These are phyloP conservation scores for Platerodrilus igneus DNA, from an alignment of 2,888 invertebrate species.

Conservation along the genomic window DNA sequence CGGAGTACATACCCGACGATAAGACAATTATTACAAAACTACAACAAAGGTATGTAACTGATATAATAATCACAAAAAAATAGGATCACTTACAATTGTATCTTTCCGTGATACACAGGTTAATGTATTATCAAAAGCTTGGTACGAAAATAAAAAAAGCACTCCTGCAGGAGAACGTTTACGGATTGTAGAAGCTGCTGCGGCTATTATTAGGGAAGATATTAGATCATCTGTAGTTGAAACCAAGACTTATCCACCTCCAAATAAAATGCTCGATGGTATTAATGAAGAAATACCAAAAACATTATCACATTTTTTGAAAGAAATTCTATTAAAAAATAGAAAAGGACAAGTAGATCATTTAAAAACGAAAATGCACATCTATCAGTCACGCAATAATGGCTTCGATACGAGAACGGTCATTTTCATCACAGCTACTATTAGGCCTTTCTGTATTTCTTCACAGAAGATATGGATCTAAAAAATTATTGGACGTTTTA, in stretches of 20 bases:
- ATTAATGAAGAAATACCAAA: slow-evolving; percentile 7
- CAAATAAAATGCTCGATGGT: slow-evolving; percentile 26
- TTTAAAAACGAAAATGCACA: slow-evolving; percentile 9
- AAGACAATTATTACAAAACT: slow-evolving; percentile 34
- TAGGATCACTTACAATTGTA: slow-evolving; percentile 38
- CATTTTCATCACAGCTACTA: slow-evolving; percentile 34
- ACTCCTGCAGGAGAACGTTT: slow-evolving; percentile 34
- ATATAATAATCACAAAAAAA: slow-evolving; percentile 29
- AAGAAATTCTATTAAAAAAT: slow-evolving; percentile 7
- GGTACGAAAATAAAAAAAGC: slow-evolving; percentile 39
- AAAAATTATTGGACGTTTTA: slow-evolving; percentile 25
- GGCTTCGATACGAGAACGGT: slow-evolving; percentile 25
- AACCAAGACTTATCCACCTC: slow-evolving; percentile 28
- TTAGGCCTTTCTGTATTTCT: slow-evolving; percentile 41
- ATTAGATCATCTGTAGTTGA: slow-evolving; percentile 18
- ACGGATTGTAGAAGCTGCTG: slow-evolving; percentile 41
- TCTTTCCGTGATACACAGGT: slow-evolving; percentile 37
- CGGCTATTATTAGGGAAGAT: slow-evolving; percentile 26
- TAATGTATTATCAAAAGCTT: slow-evolving; percentile 38
- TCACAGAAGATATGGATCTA: slow-evolving; percentile 23
- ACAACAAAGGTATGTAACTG: slow-evolving; percentile 33
- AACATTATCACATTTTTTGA: neutral
- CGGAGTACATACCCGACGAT: slow-evolving; percentile 38
- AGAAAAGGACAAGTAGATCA: slow-evolving; percentile 1
- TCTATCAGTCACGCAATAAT: slow-evolving; percentile 14